A percentile compares a stretch with the other conserved stretches of the same genome.
phyloP scores from a whole-genome alignment of 2,113 vertebrate species.

The human (Homo sapiens) region GRCh38 chr1:204809001-204809500 shows the following conservation, averaged over 20 bases:
- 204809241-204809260: not conserved
- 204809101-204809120: not conserved
- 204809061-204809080: not conserved
- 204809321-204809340: accelerated
- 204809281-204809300: not conserved
- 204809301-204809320: not conserved
- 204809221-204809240: not conserved
- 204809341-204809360: not conserved
- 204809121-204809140: not conserved
- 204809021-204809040: not conserved
- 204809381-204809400: not conserved
- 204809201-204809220: not conserved
- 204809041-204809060: too few relatives aligned
- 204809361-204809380: not conserved
- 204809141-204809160: not conserved
- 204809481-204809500: not conserved
- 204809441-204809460: not conserved
- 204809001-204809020: not conserved
- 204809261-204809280: not conserved
- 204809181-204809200: not conserved
- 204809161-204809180: not conserved
- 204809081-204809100: not conserved
- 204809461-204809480: not conserved
- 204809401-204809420: not conserved
- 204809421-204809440: not conserved